Percentiles rank a stretch among this genome's conserved stretches.
Conservation (phyloP, 1,140 invertebrate genomes). For the Pseudomyrmex gracilis region DNA sequence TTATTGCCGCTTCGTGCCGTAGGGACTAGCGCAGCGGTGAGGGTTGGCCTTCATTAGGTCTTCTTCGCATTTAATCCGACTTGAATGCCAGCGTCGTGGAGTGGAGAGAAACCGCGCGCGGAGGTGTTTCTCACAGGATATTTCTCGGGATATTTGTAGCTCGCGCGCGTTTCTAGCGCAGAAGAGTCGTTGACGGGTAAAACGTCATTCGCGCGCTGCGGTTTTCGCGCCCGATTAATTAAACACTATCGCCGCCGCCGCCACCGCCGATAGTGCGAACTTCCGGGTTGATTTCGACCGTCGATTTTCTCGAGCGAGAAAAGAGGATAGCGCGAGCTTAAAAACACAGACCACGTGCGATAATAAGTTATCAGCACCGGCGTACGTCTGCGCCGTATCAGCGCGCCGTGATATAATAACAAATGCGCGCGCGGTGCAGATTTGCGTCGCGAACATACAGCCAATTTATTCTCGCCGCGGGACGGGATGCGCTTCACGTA, state of each 20-base stretch:
- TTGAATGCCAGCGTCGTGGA: conserved; percentile 52
- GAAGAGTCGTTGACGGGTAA: conserved; percentile 57
- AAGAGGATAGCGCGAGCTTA: neutral
- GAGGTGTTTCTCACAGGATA: neutral
- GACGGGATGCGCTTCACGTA: neutral
- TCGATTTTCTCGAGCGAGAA: neutral
- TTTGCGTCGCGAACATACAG: conserved; percentile 37
- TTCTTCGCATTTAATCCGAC: conserved; percentile 68
- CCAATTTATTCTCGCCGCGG: conserved; percentile 30
- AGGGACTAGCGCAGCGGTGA: conserved; percentile 1
- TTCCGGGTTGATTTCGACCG: neutral
- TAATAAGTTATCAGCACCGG: conserved; percentile 7
- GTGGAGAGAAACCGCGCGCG: conserved; percentile 24
- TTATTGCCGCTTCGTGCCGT: conserved; percentile 43
- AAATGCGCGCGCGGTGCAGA: conserved; percentile 40
- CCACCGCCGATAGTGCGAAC: no score
- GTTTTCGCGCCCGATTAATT: conserved; percentile 37
- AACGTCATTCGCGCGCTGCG: conserved; percentile 58
- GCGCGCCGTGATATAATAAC: conserved; percentile 6
- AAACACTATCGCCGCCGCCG: neutral
- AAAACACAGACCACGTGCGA: neutral
- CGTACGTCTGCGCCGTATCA: conserved; percentile 17
- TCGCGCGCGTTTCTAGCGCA: conserved; percentile 23
- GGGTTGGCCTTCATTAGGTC: conserved; percentile 64
- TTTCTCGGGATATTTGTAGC: conserved; percentile 62